phyloP scores from a whole-genome alignment of 2,113 vertebrate genomes.

The Microtus ochrogaster region DNA sequence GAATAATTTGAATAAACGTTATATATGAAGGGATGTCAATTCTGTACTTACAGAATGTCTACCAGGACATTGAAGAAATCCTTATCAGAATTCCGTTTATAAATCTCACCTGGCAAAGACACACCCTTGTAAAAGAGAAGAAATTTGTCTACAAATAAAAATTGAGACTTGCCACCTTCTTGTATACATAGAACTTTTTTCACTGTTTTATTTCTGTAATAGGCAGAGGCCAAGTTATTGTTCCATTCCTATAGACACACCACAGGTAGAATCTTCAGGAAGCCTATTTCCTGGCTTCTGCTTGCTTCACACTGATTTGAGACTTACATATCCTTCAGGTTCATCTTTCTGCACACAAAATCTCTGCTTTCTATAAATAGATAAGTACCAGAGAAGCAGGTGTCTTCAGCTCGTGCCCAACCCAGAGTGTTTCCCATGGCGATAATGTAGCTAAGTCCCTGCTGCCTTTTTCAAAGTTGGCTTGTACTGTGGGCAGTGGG shows the following conservation, averaged over 20 bases:
- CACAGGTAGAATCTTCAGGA: background rate
- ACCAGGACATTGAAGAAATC: too few species aligned
- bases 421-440: background rate
- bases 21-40: background rate
- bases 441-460: constrained; percentile 36
- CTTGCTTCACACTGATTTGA: background rate
- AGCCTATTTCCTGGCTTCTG: background rate
- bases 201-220: background rate
- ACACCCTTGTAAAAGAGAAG: background rate
- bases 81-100: background rate
- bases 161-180: background rate
- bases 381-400: background rate
- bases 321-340: background rate
- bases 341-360: background rate
- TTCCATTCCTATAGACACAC: background rate
- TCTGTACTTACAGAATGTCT: background rate
- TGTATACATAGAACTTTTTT: background rate
- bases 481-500: constrained; percentile 22
- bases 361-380: constrained; percentile 41
- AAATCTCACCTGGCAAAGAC: background rate
- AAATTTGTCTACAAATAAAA: background rate
- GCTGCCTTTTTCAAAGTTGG: background rate
- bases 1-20: background rate
- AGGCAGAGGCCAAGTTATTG: background rate
- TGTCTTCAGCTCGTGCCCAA: background rate